Base-by-base conservation (phyloP, 2,888 invertebrate genomes). In the Spisula solida region DNA sequence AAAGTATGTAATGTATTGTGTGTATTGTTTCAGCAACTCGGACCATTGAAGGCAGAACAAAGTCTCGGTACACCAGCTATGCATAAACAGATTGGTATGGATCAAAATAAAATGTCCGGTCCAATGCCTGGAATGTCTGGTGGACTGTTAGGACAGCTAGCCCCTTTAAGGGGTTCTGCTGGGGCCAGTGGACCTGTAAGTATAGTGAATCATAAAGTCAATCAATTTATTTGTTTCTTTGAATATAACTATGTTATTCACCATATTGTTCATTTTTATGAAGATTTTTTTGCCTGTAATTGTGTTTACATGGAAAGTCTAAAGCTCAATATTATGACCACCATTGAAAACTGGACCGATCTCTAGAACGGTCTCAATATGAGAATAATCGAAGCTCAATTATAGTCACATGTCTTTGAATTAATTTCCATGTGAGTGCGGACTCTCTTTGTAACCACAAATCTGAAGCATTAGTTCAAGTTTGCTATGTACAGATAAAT, bases 31-130 rank as follows among this genome's bases (percentile, higher is more conserved):
- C 89, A 91, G 91, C 93, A 93, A 48, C 92, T 93, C 41, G 93
- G 94, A 78, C 93, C 93, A 18, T 88, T 95, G 85, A 95, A 95
- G 83, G 95, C 95, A 41, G 95, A 95, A 82, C 95, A 94, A 78
- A 95, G 95, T 90, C 82, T 93, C 18, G 95, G 95, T 8, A 94
- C 93, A 10, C 95, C 95, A 20, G 90, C 94, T 18, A 56, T 95
- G 41, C 95, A 95, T 91, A 94, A 93, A 87, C 91, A 82, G 78
- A 86, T 82, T 25, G 81, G 85, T 16, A 86, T 94, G 60, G 95
- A 94, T n/a, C 93, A 94, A 34, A 94, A 93, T 16, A 87, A 87
- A 12, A 78, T 80, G 55, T 85, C 85, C n/a, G 85, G 81, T 31
- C 56, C 47, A 47, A 47, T 80, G 48, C 92, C 93, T 5, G 88